Evolutionary conservation across 2,797 vertebrate species (phyloP), one percentile per base, ranked within the genome.

Genomic region (Labeo calbasu): DNA sequence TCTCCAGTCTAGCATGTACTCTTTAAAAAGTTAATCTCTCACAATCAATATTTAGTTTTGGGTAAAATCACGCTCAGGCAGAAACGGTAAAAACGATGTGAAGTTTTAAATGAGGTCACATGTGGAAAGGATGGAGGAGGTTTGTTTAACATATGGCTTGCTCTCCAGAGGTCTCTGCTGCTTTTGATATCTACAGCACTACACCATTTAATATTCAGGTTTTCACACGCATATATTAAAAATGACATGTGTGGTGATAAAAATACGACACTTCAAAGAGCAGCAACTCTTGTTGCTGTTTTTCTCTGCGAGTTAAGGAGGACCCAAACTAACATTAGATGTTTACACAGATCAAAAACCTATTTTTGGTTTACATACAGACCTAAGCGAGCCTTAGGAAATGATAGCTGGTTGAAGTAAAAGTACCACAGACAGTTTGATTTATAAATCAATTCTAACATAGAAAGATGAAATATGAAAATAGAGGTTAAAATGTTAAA

Each of bases 11-110:
- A 65, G 21, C 50, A 59, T 53, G 81, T 36, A 72, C 32, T 71
- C 69, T 76, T 79, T 81, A 63, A 85, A 88, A 88, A 90, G 46
- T 66, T 59, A 81, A 83, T 81, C 40, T 77, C 82, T 36, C 11
- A 48, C 5, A 78, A 51, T 13, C 57, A 79, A 86, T 81, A 83
- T 81, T 86, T 68, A 81, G 77, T 84, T 79, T 76, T 28, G 61
- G 19, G 50, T 46, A 76, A 83, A 83, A 75, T 76, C 36, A 25
- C 5, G 1, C 43, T 32, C 68, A 43, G 40, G 36, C 53, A 51
- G 10, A 76, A 66, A 46, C 3, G 5, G 46, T 55, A 51, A n/a
- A 69, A 77, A 71, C 28, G 50, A 77, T 73, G 23, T 83, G 4
- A 79, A 36, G 69, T 21, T 59, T 53, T 73, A 76, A 76, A 77